phyloP scores from a whole-genome alignment of 2,888 invertebrate genomes.

The Drosophila nr. fundita region DNA sequence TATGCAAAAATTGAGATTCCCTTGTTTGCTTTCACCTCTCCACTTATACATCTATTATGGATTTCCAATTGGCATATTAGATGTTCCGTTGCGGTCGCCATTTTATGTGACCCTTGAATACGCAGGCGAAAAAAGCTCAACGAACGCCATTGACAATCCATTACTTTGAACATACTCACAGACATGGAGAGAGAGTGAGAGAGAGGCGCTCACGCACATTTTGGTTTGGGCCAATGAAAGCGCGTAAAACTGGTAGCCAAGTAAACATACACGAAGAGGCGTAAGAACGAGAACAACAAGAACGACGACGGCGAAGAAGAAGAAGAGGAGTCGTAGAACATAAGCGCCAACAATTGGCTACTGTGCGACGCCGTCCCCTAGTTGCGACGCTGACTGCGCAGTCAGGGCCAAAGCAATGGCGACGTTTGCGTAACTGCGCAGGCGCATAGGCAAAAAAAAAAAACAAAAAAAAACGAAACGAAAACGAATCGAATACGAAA shows the following conservation, averaged over 20 bases:
- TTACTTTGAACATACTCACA: constrained; percentile 24
- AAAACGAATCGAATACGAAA: not conserved
- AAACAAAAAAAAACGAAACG: not conserved
- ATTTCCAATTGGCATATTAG: constrained; percentile 48
- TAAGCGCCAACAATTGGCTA: constrained; percentile 53
- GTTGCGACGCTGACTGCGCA: constrained; percentile 49
- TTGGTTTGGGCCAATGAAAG: constrained; percentile 81
- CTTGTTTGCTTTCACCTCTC: not conserved
- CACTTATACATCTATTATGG: not conserved
- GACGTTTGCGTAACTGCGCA: constrained; percentile 60
- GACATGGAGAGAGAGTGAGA: constrained; percentile 15
- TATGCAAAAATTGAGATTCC: not conserved
- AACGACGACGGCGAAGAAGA: constrained; percentile 20
- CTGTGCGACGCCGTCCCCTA: constrained; percentile 59
- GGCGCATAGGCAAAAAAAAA: constrained; percentile 41
- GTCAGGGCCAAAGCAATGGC: constrained; percentile 45
- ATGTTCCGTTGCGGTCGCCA: constrained; percentile 50
- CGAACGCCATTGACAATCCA: constrained; percentile 60
- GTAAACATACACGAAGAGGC: not conserved
- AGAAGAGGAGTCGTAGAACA: constrained; percentile 19
- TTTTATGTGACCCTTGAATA: constrained; percentile 65
- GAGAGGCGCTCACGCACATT: constrained; percentile 63
- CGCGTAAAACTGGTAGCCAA: constrained; percentile 84
- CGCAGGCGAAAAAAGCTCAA: constrained; percentile 61
- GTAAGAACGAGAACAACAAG: constrained; percentile 21